Evolutionary conservation across 2,113 vertebrate genomes (phyloP).

Genomic region (Otus sunia): DNA sequence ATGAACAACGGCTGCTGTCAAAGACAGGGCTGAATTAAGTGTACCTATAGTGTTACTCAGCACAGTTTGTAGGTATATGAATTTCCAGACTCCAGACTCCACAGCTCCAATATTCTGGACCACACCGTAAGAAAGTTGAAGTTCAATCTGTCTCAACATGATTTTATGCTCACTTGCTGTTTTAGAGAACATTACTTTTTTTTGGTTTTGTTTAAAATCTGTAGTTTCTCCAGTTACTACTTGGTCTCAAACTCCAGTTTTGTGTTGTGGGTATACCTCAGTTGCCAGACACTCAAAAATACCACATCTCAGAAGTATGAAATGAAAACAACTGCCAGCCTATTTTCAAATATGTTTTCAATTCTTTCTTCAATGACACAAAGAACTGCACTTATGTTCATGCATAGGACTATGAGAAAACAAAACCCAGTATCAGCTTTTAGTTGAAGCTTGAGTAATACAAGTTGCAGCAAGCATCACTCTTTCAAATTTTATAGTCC

Average conservation of each 20-base stretch:
- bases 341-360: constrained; percentile 17
- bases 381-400: not conserved
- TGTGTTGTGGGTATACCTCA: not conserved
- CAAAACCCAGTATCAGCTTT: not conserved
- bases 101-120: not conserved
- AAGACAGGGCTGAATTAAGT: not conserved
- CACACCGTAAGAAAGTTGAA: not conserved
- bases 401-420: not conserved
- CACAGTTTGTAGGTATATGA: accelerated
- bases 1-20: not conserved
- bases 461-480: not conserved
- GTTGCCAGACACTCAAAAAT: not conserved
- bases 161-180: not conserved
- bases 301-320: not conserved
- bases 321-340: not conserved
- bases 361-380: not conserved
- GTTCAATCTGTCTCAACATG: not conserved
- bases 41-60: not conserved
- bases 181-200: not conserved
- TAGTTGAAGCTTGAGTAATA: not conserved
- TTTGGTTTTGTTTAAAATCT: not conserved
- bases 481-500: not conserved
- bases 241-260: not conserved
- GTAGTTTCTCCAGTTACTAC: not conserved
- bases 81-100: not conserved